Base-by-base conservation (phyloP, 2,797 vertebrate species). In the Atherinosoma microstoma region DNA sequence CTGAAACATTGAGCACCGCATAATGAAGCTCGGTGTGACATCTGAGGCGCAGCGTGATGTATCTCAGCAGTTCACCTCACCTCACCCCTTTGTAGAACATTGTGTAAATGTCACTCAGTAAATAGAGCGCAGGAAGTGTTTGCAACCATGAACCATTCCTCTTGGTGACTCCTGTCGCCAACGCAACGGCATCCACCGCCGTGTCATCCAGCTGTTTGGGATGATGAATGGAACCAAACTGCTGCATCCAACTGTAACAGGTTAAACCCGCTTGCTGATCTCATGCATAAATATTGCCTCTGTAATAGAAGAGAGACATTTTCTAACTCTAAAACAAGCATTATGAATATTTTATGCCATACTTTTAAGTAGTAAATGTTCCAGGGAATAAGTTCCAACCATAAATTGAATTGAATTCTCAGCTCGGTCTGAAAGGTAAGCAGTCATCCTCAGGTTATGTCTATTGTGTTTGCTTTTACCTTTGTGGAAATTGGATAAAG, bases 291-390 rank as follows among this genome's bases (percentile, higher is more conserved):
- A 91, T 80, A 83, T 80, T 34, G 70, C 82, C 68, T 69, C 76
- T 60, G 80, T 93, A 91, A 94, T 86, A 90, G 81, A 85, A 78
- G 72, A 24, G 73, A 74, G 75, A 76, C 47, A 81, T 84, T 87
- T 88, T 75, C 53, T 77, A 80, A 75, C 78, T 67, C 85, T 82
- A 82, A 82, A 87, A 84, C 82, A 80, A 78, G 70, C 60, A 87
- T 86, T 80, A 83, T 92, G 85, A 90, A 93, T 94, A 92, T 92
- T 93, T 92, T 82, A 93, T 86, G 79, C 68, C 51, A 64, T 69
- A 79, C 81, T 87, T 92, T 91, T 72, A 88, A 88, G 70, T 81
- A 66, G 42, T 72, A 91, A 91, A 90, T 87, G 75, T 68, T 80
- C 67, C 65, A 84, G 85, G 74, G 91, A 88, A 89, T 85, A 78